Evolutionary conservation across 1,140 invertebrate species (phyloP).

Genomic region (Antheraea pernyi): DNA sequence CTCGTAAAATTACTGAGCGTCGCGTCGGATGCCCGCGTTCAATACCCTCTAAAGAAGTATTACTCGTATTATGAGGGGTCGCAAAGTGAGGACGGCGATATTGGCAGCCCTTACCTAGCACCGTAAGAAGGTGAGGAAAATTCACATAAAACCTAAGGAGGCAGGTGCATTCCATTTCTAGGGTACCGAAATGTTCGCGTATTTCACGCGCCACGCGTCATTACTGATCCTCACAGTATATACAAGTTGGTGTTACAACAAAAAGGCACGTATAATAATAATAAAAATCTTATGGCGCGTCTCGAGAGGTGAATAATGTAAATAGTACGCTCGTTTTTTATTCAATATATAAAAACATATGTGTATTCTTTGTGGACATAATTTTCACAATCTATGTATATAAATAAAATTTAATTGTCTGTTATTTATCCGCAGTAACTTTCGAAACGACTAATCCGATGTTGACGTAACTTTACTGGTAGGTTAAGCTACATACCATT

Average conservation of each 20-base stretch:
- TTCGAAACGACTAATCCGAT: no score
- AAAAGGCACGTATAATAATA: conserved; percentile 55
- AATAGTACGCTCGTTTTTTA: conserved; percentile 34
- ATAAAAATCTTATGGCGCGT: conserved; percentile 56
- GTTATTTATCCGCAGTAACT: no score
- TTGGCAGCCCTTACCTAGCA: conserved; percentile 66
- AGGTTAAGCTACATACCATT: no score
- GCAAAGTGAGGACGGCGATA: conserved; percentile 73
- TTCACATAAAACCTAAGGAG: conserved; percentile 76
- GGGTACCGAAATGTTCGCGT: conserved; percentile 66
- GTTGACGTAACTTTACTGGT: no score
- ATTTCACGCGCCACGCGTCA: conserved; percentile 71
- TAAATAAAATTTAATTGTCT: no score
- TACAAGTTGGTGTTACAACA: conserved; percentile 45
- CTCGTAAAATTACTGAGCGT: conserved; percentile 60
- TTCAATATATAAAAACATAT: background rate
- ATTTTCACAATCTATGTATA: no score
- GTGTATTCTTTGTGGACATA: no score
- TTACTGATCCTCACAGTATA: conserved; percentile 61
- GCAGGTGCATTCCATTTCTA: conserved; percentile 74
- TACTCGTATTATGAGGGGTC: conserved; percentile 74
- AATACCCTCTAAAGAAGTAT: conserved; percentile 74
- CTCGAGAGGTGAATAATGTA: conserved; percentile 34
- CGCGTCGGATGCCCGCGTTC: conserved; percentile 51
- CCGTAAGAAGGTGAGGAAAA: conserved; percentile 70